A percentile compares a stretch with the other conserved stretches of the same genome.
These are phyloP conservation scores for Macquaria ambigua DNA, from an alignment of 2,113 vertebrate species.

Conservation along the genomic window DNA sequence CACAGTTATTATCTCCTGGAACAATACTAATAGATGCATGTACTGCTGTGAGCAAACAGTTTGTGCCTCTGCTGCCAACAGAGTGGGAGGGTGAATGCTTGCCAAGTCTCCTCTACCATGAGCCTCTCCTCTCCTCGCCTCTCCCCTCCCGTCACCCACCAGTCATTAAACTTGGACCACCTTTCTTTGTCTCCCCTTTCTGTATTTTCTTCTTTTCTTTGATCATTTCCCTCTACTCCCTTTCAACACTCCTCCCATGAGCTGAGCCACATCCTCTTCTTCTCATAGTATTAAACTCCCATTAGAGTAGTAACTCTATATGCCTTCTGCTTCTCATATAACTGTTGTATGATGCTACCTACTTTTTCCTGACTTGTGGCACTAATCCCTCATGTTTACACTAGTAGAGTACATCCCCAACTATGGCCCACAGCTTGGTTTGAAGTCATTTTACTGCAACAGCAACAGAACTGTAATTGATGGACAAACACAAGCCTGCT, in stretches of 20 bases:
- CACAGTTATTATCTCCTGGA: constrained; percentile 80
- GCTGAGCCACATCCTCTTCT: constrained; percentile 17
- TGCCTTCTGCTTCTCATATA: background rate
- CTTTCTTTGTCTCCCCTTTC: background rate
- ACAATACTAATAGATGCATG: constrained; percentile 84
- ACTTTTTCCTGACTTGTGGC: constrained; percentile 4
- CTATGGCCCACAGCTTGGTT: constrained; percentile 9
- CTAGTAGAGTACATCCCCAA: background rate
- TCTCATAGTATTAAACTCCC: constrained; percentile 21
- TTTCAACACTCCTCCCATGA: constrained; percentile 5
- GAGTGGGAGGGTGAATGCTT: constrained; percentile 74
- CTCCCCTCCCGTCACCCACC: background rate
- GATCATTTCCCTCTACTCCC: constrained; percentile 12
- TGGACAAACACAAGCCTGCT: constrained; percentile 35
- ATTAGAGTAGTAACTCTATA: background rate
- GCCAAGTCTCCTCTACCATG: constrained; percentile 76
- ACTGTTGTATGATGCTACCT: background rate
- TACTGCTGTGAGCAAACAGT: constrained; percentile 83
- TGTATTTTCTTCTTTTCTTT: background rate
- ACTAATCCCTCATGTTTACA: constrained; percentile 50
- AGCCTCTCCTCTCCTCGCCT: constrained; percentile 20
- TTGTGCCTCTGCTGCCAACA: constrained; percentile 75
- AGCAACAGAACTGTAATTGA: constrained; percentile 42
- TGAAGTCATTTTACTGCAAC: constrained; percentile 31
- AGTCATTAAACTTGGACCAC: background rate